Evolutionary conservation across 2,113 vertebrate genomes (phyloP), one percentile per base, ranked within the genome.

Genomic region (Lophura nycthemera): DNA sequence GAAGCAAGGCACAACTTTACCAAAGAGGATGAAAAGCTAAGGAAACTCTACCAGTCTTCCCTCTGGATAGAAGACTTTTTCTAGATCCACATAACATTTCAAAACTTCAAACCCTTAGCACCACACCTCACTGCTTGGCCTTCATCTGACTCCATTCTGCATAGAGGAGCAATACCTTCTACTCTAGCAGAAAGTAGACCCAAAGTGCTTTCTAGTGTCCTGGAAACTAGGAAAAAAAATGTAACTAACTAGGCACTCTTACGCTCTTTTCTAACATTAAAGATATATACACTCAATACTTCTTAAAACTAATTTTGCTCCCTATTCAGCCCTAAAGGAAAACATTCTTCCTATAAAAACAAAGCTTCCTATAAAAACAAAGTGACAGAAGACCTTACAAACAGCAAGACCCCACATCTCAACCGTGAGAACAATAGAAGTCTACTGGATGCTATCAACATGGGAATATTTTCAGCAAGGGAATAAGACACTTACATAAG

Each of bases 71-170:
- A 2, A 48, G 6, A 38, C 7, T 71, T 81, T 94, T 29, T 13
- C 38, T 93, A 36, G 36, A 45, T 72, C 48, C 70, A 67, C 29
- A 38, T 48, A 88, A 65, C 59, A 36, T 67, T 90, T 84, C 74
- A 83, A 74, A 96, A 59, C 34, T 45, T 78, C 76, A 87, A 70
- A 40, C 40, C 27, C 79, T 91, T 80, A 69, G 67, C 43, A 20
- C 92, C 3, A 5, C 21, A 5, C 21, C 34, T 13, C 36, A 56
- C n/a, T 69, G 29, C 66, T 76, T 65, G 63, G 38, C 54, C 20
- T 91, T 16, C 11, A 36, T 27, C 45, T 66, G 89, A 89, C 71
- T 61, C 56, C 30, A 80, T 69, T 82, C 60, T 86, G 56, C 64
- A 66, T 19, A 73, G 43, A 84, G 8, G 27, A 91, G 80, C 3